Evolutionary conservation across 2,113 vertebrate species (phyloP), one percentile per base, ranked within the genome.

Genomic region (Lanius collurio): DNA sequence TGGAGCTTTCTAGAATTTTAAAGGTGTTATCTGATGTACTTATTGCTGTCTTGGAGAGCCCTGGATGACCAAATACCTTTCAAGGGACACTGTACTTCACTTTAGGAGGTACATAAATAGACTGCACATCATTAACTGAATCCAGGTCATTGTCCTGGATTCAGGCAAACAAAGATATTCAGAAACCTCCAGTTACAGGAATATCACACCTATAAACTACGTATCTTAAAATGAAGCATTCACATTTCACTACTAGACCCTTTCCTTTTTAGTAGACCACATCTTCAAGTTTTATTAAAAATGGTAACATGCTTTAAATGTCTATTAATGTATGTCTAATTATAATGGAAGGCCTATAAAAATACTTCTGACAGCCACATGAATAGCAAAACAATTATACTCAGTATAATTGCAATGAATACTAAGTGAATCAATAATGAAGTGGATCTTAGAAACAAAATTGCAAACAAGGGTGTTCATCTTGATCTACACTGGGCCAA

Each of bases 331-430:
- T 92, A 93, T 95, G 74, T 63, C 94, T 97, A 97, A 97, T 98
- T 97, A 95, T 94, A 98, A 97, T 90, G 52, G 57, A 97, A 97
- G 92, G 39, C 50, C 93, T 97, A 93, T 97, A 97, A 97, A 97
- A 97, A 89, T 95, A 79, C 83, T 83, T 97, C 64, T 69, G 78
- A 97, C 87, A 97, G 86, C 69, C 83, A 95, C 86, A 92, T 64
- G 87, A 97, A 96, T 94, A 97, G 92, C 86, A 96, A 98, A 98
- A 97, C 87, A 97, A 94, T 98, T 96, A 96, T 89, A 95, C 19
- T 93, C 37, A 70, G 83, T 94, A 78, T 80, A 94, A 95, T 88
- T 92, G 41, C 50, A 88, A 86, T 62, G 83, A 96, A 90, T 85
- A 83, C n/a, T 92, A 60, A 94, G 70, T 93, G 69, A 96, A 96